Evolutionary conservation across 2,888 invertebrate species (phyloP).

Genomic region (Platerodrilus igneus): DNA sequence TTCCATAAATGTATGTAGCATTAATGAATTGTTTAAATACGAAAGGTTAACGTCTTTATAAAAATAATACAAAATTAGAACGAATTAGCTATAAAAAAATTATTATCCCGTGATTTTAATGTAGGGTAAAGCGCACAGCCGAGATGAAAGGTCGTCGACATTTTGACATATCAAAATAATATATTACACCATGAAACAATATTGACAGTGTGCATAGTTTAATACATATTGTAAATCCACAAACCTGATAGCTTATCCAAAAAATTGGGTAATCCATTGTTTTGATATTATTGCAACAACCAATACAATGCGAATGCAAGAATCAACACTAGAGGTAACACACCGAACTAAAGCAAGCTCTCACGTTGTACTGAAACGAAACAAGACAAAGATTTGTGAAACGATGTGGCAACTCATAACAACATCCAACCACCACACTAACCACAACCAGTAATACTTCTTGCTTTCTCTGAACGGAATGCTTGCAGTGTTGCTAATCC

Average conservation of each 20-base stretch:
- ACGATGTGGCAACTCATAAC: too few species aligned
- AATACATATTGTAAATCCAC: too few species aligned
- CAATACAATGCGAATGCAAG: conserved; percentile 22
- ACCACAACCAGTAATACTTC: too few species aligned
- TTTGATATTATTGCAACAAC: conserved; percentile 21
- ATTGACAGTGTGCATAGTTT: too few species aligned
- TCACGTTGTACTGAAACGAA: too few species aligned
- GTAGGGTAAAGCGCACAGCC: conserved; percentile 12
- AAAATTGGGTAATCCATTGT: conserved; percentile 24
- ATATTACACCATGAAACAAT: too few species aligned
- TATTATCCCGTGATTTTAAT: conserved; percentile 9
- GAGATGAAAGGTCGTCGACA: conserved; percentile 41
- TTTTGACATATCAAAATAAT: conserved; percentile 40
- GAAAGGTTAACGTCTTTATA: conserved; percentile 9
- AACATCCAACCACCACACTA: too few species aligned
- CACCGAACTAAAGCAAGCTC: too few species aligned
- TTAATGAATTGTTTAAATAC: background rate
- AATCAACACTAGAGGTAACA: conserved; percentile 18
- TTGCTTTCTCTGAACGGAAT: too few species aligned
- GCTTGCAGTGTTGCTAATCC: too few species aligned
- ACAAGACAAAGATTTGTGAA: too few species aligned
- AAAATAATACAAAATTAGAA: conserved; percentile 4
- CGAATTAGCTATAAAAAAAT: conserved; percentile 8
- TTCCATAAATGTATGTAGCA: conserved; percentile 6
- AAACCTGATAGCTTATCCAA: conserved; percentile 22